phyloP scores from a whole-genome alignment of 2,888 invertebrate species.

The Protodeltote pygarga region DNA sequence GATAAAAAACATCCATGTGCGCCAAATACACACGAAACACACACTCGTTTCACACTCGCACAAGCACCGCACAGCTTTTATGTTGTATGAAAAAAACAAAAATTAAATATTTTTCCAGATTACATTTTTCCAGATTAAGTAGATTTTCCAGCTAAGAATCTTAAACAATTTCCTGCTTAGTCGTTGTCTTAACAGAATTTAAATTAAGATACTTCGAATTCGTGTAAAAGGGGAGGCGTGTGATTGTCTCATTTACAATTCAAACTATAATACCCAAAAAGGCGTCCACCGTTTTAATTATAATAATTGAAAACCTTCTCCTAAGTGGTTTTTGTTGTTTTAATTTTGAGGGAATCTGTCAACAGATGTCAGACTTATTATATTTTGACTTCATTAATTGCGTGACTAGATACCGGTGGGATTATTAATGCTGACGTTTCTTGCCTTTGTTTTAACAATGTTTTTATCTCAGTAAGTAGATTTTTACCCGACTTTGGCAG shows the following conservation, averaged over 20 bases:
- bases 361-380: slow-evolving; percentile 16
- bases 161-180: slow-evolving; percentile 18
- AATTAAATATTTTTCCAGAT: too few species aligned
- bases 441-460: too few species aligned
- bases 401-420: neutral
- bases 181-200: slow-evolving; percentile 48
- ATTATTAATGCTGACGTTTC: too few species aligned
- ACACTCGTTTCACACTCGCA: too few species aligned
- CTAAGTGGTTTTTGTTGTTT: slow-evolving; percentile 50
- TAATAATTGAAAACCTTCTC: slow-evolving; percentile 56
- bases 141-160: slow-evolving; percentile 9
- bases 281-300: slow-evolving; percentile 52
- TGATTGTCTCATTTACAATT: slow-evolving; percentile 63
- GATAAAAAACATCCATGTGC: too few species aligned
- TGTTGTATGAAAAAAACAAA: too few species aligned
- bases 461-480: too few species aligned
- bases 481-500: too few species aligned
- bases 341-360: slow-evolving; percentile 14
- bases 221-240: slow-evolving; percentile 51
- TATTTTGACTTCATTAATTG: slow-evolving; percentile 5
- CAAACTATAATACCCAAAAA: slow-evolving; percentile 52
- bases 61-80: too few species aligned
- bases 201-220: slow-evolving; percentile 54
- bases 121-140: too few species aligned
- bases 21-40: too few species aligned